phyloP scores from a whole-genome alignment of 2,797 vertebrate species.

The Sebastes baramenuke region DNA sequence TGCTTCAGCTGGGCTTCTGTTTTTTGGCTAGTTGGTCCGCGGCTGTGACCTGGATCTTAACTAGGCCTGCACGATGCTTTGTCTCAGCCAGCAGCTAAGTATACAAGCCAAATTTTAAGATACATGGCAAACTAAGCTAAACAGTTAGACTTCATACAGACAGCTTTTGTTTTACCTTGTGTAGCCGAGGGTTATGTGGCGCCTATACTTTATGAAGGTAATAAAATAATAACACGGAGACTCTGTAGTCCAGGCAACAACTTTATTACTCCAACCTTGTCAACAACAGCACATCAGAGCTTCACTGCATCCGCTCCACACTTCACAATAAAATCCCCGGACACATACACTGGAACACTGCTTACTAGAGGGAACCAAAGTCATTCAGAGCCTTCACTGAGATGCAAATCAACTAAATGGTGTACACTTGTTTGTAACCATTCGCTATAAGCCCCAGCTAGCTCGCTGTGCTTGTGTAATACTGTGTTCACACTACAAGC shows the following conservation, averaged over 20 bases:
- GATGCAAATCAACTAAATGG: neutral
- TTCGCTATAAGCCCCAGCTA: neutral
- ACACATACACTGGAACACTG: neutral
- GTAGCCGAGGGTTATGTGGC: neutral
- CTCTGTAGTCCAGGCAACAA: neutral
- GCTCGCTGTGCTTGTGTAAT: too few species aligned
- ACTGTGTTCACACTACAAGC: too few species aligned
- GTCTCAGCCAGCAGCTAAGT: neutral
- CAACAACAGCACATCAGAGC: neutral
- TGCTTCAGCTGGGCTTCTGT: slow-evolving; percentile 39
- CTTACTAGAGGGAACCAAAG: neutral
- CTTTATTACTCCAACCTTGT: neutral
- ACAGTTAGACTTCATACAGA: neutral
- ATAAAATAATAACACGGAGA: neutral
- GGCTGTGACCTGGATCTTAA: slow-evolving; percentile 7
- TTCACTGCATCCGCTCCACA: neutral
- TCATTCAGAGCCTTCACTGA: neutral
- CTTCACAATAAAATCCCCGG: neutral
- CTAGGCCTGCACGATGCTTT: neutral
- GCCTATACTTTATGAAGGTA: neutral
- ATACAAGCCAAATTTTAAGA: neutral
- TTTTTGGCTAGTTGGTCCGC: slow-evolving; percentile 21
- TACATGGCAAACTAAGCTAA: neutral
- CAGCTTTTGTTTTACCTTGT: neutral
- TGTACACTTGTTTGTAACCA: neutral